Conservation (phyloP, 2,113 vertebrate species). For the Petrocephalus zakoni region DNA sequence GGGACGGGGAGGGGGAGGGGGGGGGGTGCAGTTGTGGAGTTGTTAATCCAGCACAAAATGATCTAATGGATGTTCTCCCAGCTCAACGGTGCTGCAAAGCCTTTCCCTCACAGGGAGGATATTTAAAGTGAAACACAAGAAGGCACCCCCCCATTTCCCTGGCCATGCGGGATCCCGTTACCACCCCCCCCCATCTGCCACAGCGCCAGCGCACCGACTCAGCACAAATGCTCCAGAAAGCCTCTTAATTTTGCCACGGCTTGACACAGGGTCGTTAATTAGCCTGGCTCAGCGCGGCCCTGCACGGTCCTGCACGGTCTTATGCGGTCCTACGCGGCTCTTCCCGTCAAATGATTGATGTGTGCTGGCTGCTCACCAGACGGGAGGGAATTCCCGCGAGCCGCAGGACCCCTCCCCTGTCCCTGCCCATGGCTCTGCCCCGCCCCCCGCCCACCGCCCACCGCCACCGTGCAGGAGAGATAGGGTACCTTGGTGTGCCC, state of each 20-base stretch:
- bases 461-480: not conserved
- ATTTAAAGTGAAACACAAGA: not conserved
- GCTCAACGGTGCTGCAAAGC: not conserved
- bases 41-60: constrained; percentile 18
- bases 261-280: constrained; percentile 21
- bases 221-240: not conserved
- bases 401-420: not conserved
- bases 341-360: not conserved
- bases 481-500: constrained; percentile 81
- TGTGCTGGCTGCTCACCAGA: not conserved
- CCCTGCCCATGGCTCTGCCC: not conserved
- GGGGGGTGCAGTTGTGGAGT: not conserved
- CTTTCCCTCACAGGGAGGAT: not conserved
- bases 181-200: not conserved
- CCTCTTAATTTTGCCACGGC: not conserved
- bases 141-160: not conserved
- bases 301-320: no score
- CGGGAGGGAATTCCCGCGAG: not conserved
- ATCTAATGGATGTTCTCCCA: not conserved
- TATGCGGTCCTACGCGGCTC: not conserved
- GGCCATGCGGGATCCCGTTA: not conserved
- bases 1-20: constrained; percentile 1
- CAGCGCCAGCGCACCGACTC: not conserved
- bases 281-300: not conserved
- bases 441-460: not conserved